These are phyloP conservation scores for Caradrina clavipalpis DNA, from an alignment of 2,888 invertebrate species.

Conservation along the genomic window DNA sequence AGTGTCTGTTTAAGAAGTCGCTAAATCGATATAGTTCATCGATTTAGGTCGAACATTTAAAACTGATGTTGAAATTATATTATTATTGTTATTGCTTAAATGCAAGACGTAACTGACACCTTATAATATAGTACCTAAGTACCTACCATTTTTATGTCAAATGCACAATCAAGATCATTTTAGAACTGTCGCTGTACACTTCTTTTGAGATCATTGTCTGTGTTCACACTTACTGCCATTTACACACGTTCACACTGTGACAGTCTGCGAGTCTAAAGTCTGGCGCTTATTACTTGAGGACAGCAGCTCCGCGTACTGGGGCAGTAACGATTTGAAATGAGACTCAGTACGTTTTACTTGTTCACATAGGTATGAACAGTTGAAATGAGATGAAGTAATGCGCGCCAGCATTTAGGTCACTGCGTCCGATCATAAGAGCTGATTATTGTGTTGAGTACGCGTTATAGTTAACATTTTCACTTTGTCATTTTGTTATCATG, in stretches of 20 bases:
- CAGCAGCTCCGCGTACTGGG: background rate
- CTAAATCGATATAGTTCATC: background rate
- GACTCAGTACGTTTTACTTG: background rate
- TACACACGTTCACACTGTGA: conserved; percentile 40
- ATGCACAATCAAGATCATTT: conserved; percentile 44
- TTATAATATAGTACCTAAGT: conserved; percentile 1
- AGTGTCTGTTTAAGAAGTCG: background rate
- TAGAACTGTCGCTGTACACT: conserved; percentile 30
- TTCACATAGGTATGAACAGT: too few species aligned
- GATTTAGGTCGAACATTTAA: conserved; percentile 3
- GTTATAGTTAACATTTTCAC: conserved; percentile 65
- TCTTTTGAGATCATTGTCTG: conserved; percentile 33
- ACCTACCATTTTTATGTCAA: conserved; percentile 16
- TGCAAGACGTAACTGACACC: conserved; percentile 10
- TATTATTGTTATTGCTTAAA: conserved; percentile 5
- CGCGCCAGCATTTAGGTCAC: conserved; percentile 57
- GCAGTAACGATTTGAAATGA: background rate
- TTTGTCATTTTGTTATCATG: conserved; percentile 67
- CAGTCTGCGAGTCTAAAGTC: conserved; percentile 44
- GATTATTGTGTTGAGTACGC: conserved; percentile 64
- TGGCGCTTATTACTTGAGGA: conserved; percentile 44
- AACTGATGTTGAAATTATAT: background rate
- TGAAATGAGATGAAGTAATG: conserved; percentile 23
- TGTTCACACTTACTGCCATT: conserved; percentile 46
- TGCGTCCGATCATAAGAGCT: conserved; percentile 53